Conservation (phyloP, 2,888 invertebrate genomes). For the Ophioninae sp. region DNA sequence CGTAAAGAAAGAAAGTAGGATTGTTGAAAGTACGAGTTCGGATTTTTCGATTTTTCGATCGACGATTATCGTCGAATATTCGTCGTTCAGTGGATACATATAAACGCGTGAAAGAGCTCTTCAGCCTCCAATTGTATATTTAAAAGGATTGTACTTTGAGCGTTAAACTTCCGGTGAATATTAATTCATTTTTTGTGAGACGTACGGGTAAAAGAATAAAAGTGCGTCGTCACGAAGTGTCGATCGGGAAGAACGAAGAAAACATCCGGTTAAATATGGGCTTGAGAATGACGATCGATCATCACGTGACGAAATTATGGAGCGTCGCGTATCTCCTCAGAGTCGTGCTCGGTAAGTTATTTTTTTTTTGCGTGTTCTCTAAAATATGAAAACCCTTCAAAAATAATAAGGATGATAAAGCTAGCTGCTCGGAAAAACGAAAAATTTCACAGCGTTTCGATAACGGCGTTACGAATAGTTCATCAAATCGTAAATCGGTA, state of each 20-base stretch:
- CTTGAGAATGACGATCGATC: constrained; percentile 46
- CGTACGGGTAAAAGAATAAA: not conserved
- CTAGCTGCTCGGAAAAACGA: too few relatives aligned
- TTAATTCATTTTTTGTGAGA: constrained; percentile 13
- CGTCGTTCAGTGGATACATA: not conserved
- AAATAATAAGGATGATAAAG: not conserved
- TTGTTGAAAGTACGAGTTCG: not conserved
- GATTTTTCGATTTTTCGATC: too few relatives aligned
- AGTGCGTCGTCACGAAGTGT: constrained; percentile 36
- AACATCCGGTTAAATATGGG: constrained; percentile 26
- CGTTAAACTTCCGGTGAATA: constrained; percentile 11
- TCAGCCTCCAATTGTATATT: too few relatives aligned
- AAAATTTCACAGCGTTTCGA: too few relatives aligned
- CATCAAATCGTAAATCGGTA: not conserved
- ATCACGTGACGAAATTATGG: constrained; percentile 62
- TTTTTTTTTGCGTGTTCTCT: constrained; percentile 17
- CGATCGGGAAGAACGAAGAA: not conserved
- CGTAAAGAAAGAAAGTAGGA: not conserved
- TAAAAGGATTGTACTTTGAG: not conserved
- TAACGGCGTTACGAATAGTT: too few relatives aligned
- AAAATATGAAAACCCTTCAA: not conserved
- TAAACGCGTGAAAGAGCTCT: too few relatives aligned
- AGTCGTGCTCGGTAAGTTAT: constrained; percentile 61
- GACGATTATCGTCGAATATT: not conserved
- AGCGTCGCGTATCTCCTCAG: constrained; percentile 59